Evolutionary conservation across 2,888 invertebrate species (phyloP), one percentile per base, ranked within the genome.

Genomic region (Nomada fabriciana): DNA sequence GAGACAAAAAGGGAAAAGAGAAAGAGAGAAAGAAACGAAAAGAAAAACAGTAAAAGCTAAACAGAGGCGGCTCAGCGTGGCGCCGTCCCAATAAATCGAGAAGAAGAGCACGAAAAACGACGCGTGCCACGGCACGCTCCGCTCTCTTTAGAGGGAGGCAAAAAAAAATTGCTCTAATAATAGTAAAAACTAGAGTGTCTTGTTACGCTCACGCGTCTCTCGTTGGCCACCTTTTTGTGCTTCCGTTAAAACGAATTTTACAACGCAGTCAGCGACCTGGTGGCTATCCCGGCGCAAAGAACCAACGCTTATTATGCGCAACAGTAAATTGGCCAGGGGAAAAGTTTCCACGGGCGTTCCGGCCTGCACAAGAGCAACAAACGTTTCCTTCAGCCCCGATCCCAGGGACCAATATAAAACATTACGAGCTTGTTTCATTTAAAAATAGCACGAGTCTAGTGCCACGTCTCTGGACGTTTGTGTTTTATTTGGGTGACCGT

Each of bases 401-500:
- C 36, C 52, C 10, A 2, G 29, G 60, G 57, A 1, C 82, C 91
- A 91, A 91, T 92, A 91, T 91, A 92, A 36, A 36, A 89, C 83
- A 83, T 90, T 86, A 88, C 82, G 88, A 88, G 83, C 80, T 86
- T 82, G 87, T 91, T 91, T 91, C 88, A 82, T 88, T 85, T 84
- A 89, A 91, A 92, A 93, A 93, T 89, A 84, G 90, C 88, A 84
- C 90, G 76, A 60, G 13, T 9, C 67, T 82, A 79, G 76, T 82
- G 82, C 77, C 82, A 86, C 60, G 36, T 42, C 43, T 47, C 13
- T 67, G 50, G 42, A 42, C 50, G 25, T 60, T 29, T 36, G 36
- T 20, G 60, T 92, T 93, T 92, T 92, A 93, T 92, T 91, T 91
- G 90, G 91, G 89, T 92, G 91, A 93, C 93, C 93, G 92, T 93